Evolutionary conservation across 2,113 vertebrate genomes (phyloP).

Genomic region (Brachirus orientalis): DNA sequence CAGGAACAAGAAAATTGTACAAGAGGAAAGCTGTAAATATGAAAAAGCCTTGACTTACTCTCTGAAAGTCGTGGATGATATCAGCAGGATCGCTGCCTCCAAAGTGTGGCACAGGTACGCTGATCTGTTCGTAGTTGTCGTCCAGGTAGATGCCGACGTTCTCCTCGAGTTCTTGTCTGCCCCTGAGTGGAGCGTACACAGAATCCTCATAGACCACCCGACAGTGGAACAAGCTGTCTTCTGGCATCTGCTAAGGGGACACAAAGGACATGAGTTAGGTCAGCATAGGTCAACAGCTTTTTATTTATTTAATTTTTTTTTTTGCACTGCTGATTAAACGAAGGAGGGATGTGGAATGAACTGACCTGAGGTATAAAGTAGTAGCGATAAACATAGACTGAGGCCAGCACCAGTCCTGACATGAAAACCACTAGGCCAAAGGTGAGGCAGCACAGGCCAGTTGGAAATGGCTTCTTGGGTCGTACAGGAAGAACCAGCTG

Average conservation of each 20-base stretch:
- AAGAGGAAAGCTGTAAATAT: not conserved
- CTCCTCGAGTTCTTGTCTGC: slow-evolving; percentile 89
- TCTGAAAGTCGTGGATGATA: slow-evolving; percentile 95
- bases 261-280: slow-evolving; percentile 20
- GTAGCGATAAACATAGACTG: slow-evolving; percentile 89
- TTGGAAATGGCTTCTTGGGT: slow-evolving; percentile 81
- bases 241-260: slow-evolving; percentile 81
- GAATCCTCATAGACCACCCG: slow-evolving; percentile 89
- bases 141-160: slow-evolving; percentile 92
- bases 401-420: slow-evolving; percentile 87
- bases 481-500: slow-evolving; percentile 73
- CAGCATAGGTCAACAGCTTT: slow-evolving; percentile 9
- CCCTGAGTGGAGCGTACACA: slow-evolving; percentile 82
- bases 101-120: slow-evolving; percentile 89
- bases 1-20: not conserved
- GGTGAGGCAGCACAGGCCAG: slow-evolving; percentile 87
- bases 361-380: slow-evolving; percentile 90
- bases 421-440: slow-evolving; percentile 88
- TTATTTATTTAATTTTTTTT: no score
- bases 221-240: slow-evolving; percentile 92
- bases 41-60: slow-evolving; percentile 75
- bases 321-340: not conserved
- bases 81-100: slow-evolving; percentile 91
- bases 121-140: slow-evolving; percentile 93
- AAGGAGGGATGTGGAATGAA: not conserved